Percentiles rank a stretch among this genome's conserved stretches.
These are phyloP conservation scores for Ichneumoninae sp. DNA, from an alignment of 2,888 invertebrate genomes.

Conservation along the genomic window DNA sequence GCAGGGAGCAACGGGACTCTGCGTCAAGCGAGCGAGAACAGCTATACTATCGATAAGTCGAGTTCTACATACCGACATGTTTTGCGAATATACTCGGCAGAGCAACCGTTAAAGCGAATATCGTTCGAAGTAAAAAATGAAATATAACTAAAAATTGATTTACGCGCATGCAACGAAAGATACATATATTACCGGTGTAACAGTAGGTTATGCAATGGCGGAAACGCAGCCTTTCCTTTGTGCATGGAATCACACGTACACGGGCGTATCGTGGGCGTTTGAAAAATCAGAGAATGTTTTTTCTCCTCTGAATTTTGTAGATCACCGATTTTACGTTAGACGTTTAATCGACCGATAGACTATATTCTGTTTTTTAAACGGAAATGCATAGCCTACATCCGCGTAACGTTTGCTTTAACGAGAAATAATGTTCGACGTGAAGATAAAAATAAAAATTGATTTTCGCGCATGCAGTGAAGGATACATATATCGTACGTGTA, in stretches of 20 bases:
- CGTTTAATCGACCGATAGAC: background rate
- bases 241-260: background rate
- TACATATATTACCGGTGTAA: no score
- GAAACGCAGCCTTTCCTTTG: background rate
- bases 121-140: background rate
- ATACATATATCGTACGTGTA: no score
- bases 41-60: conserved; percentile 4
- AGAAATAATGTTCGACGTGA: background rate
- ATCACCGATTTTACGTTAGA: background rate
- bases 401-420: no score
- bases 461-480: background rate
- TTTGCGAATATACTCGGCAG: background rate
- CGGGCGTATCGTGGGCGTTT: background rate
- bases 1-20: conserved; percentile 14
- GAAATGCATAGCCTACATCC: conserved; percentile 9
- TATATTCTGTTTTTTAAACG: conserved; percentile 1
- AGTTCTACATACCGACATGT: background rate
- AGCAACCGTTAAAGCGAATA: no score
- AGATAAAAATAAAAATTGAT: background rate
- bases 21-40: background rate
- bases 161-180: no score
- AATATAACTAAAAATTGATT: background rate
- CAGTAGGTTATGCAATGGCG: no score
- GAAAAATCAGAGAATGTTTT: background rate
- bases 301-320: background rate